Evolutionary conservation across 2,888 invertebrate genomes (phyloP), one percentile per base, ranked within the genome.

Genomic region (Anticlea derivata): DNA sequence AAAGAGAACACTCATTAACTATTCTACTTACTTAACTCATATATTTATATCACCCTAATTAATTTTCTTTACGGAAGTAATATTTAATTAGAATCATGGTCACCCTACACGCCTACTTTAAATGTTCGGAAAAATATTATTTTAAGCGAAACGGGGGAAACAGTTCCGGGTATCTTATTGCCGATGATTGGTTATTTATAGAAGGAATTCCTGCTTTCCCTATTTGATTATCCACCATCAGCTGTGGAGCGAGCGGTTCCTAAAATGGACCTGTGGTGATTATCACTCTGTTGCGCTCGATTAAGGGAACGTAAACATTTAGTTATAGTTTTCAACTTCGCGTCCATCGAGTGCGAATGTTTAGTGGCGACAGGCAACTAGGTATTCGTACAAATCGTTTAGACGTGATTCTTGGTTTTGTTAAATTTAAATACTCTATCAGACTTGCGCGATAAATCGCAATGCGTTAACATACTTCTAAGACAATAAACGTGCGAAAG

Each of bases 151-250:
- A 60, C 58, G 58, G 39, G n/a, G 45, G 53, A 60, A 64, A 63
- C 55, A 56, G 63, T 75, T 73, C 70, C 71, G 68, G 66, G 68
- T 75, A 66, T 73, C 66, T 63, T 57, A 55, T 70, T 73, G 50
- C 66, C 48, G 35, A 51, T 58, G 55, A 63, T 68, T 57, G 59
- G 60, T 63, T 66, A 67, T 70, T 65, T 70, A 53, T 30, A 53
- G 61, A 66, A 41, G 43, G 43, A 38, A 63, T 60, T 53, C 55
- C 45, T 23, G 46, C 41, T 46, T 52, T 49, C 50, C 52, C 47
- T 39, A 45, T 56, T 50, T 48, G 53, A 61, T 55, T 58, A 56
- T 53, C 44, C 34, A 47, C 50, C 38, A 58, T 53, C 58, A 51
- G 51, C 49, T 51, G 55, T 49, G 43, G 44, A 45, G 54, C 41